Conservation (phyloP, 2,113 vertebrate genomes). For the Marmota flaviventris region DNA sequence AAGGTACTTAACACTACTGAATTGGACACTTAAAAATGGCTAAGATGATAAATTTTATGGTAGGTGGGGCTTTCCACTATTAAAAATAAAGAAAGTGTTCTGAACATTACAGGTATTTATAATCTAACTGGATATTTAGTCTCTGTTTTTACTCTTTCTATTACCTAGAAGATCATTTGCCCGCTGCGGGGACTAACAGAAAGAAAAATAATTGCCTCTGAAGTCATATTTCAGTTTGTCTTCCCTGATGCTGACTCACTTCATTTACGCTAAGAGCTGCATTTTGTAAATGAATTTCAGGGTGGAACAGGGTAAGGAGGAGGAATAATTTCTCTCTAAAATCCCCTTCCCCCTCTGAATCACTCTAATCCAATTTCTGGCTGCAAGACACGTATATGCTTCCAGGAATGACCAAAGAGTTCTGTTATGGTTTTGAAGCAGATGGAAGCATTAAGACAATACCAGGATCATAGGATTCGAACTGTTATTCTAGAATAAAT, state of each 20-base stretch:
- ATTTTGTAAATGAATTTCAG: conserved; percentile 72
- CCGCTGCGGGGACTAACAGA: neutral
- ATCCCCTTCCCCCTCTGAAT: neutral
- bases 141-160: conserved; percentile 14
- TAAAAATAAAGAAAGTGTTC: conserved; percentile 23
- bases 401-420: conserved; percentile 59
- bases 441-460: neutral
- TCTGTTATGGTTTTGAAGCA: conserved; percentile 18
- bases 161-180: conserved; percentile 36
- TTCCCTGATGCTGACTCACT: conserved; percentile 71
- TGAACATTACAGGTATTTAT: conserved; percentile 25
- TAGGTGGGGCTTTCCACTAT: conserved; percentile 22
- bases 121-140: neutral
- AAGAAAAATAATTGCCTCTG: conserved; percentile 63
- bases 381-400: conserved; percentile 10
- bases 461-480: neutral
- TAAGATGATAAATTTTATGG: neutral
- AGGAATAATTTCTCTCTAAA: conserved; percentile 64
- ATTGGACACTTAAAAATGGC: neutral
- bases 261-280: conserved; percentile 71
- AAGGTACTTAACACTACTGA: neutral
- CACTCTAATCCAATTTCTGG: conserved; percentile 72
- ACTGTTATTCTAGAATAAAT: conserved; percentile 31
- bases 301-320: neutral
- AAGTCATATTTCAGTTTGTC: conserved; percentile 63